Conservation (phyloP, 1,140 invertebrate species). For the Drosophila obscura region DNA sequence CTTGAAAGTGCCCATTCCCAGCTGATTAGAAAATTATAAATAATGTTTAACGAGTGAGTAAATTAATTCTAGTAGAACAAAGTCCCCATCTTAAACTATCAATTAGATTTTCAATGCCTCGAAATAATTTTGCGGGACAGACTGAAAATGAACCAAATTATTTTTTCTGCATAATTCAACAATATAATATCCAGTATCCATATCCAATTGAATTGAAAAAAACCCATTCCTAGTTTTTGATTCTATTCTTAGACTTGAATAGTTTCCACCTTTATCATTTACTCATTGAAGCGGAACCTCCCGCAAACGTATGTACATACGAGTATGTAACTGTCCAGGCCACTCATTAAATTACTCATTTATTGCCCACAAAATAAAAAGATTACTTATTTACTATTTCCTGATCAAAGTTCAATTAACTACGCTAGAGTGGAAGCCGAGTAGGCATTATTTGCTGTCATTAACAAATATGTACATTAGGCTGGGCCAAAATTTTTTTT, state of each 20-base stretch:
- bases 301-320: not conserved
- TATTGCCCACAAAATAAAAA: conserved; percentile 7
- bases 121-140: not conserved
- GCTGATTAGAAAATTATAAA: not conserved
- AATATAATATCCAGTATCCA: too few species aligned
- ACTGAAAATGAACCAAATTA: not conserved
- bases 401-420: conserved; percentile 61
- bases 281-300: not conserved
- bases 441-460: conserved; percentile 7
- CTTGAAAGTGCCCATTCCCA: not conserved
- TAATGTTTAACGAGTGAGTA: not conserved
- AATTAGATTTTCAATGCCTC: conserved; percentile 5
- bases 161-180: too few species aligned
- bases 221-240: too few species aligned
- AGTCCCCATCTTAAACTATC: conserved; percentile 4
- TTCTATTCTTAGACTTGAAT: too few species aligned
- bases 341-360: conserved; percentile 45
- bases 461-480: conserved; percentile 40
- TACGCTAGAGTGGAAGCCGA: conserved; percentile 17
- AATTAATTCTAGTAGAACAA: conserved; percentile 17
- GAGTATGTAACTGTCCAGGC: too few species aligned
- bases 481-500: too few species aligned
- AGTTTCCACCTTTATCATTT: not conserved
- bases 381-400: conserved; percentile 44
- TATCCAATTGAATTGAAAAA: too few species aligned